Conservation (phyloP, 2,113 vertebrate genomes). For the Burhinus bistriatus region DNA sequence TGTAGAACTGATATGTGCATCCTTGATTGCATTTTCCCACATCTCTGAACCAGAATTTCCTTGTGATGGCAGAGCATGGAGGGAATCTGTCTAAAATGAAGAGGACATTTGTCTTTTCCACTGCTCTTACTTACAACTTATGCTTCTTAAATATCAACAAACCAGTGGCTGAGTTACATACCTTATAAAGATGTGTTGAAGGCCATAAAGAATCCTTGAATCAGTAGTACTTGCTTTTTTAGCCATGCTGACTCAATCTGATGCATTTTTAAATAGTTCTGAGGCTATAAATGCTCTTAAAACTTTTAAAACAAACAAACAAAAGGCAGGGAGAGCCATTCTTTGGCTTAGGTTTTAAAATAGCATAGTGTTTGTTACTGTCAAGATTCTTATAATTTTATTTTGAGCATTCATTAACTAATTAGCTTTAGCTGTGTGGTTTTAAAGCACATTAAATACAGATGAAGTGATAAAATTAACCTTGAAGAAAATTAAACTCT, state of each 20-base stretch:
- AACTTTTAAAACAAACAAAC: background rate
- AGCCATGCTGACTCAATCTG: background rate
- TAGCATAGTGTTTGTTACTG: background rate
- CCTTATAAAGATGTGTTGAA: background rate
- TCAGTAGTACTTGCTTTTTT: background rate
- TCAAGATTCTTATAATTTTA: background rate
- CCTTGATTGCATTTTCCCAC: background rate
- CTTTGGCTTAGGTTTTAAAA: background rate
- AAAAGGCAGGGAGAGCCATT: background rate
- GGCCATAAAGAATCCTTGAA: background rate
- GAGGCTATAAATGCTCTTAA: background rate
- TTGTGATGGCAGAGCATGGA: background rate
- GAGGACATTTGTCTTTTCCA: background rate
- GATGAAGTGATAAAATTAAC: background rate
- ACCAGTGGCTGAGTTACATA: background rate
- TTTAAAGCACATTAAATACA: background rate
- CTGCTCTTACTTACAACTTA: background rate
- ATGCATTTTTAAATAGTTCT: background rate
- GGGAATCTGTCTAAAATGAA: background rate
- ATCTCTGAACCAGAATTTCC: background rate
- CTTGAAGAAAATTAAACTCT: background rate
- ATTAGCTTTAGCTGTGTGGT: background rate
- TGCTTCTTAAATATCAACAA: background rate
- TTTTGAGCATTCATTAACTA: background rate
- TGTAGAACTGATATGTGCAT: background rate